phyloP scores from a whole-genome alignment of 1,140 invertebrate species.

The Pantala flavescens region DNA sequence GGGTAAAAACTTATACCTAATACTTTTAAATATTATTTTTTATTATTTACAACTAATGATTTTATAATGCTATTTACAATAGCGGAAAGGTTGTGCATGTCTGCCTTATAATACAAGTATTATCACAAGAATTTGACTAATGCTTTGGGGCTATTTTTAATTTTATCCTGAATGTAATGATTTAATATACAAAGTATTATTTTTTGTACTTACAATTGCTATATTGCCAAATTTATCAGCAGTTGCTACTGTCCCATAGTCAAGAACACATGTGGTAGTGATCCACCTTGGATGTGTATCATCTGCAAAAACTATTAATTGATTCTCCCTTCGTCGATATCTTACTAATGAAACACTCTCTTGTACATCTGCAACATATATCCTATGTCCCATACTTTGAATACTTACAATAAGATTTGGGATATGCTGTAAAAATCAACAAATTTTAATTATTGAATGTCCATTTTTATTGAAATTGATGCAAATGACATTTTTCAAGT shows the following conservation, averaged over 20 bases:
- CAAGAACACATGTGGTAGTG: conserved; percentile 82
- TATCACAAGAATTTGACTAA: too few species aligned
- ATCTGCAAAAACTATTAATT: conserved; percentile 96
- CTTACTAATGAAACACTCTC: conserved; percentile 95
- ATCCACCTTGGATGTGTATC: conserved; percentile 96
- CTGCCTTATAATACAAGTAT: too few species aligned
- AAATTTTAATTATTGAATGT: too few species aligned
- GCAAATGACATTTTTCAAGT: too few species aligned
- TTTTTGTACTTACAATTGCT: conserved; percentile 54
- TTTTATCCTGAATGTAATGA: neutral
- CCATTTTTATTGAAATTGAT: too few species aligned
- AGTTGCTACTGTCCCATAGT: conserved; percentile 92
- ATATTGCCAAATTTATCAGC: conserved; percentile 99
- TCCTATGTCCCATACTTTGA: conserved; percentile 83
- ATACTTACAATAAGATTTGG: conserved; percentile 87
- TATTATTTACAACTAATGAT: too few species aligned
- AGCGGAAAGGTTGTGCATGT: too few species aligned
- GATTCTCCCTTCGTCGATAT: conserved; percentile 93
- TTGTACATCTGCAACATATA: conserved; percentile 92
- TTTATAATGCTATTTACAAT: too few species aligned
- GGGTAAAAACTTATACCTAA: too few species aligned
- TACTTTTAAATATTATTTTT: too few species aligned
- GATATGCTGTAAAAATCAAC: conserved; percentile 58
- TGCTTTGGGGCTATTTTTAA: too few species aligned
- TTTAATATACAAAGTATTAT: too few species aligned